Evolutionary conservation across 1,140 invertebrate species (phyloP), one percentile per base, ranked within the genome.

Genomic region (Heliconius eleuchia): DNA sequence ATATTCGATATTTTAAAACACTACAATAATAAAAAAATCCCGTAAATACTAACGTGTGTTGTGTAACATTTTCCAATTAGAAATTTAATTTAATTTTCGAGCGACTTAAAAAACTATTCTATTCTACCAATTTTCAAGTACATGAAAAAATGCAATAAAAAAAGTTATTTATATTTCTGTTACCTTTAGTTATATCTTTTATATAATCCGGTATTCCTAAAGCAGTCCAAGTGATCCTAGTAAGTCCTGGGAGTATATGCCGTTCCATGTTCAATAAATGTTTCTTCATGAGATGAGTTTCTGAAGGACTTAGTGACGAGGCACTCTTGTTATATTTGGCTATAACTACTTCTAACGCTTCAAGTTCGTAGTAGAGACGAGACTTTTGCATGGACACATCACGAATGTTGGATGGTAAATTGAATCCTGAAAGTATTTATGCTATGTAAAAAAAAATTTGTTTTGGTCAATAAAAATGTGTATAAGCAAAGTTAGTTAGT

Each of bases 211-310:
- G 94, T 71, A 98, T 98, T 18, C 97, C 96, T 4, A 98, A 94
- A 1, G 97, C 98, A 80, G 96, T 97, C 98, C 98, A 99, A 76
- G 97, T 97, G 42, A 98, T 96, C 42, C 98, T 95, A 8, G 96
- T 97, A 0, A 97, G 89, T 9, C 98, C 98, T 37, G 97, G 97
- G 78, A 97, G 96, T 74, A 99, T 97, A 66, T 96, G 95, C 34
- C 96, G 95, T 85, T 98, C 97, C 70, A 98, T 95, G 57, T 97
- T 96, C 85, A 96, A 94, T 5, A 98, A 95, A 80, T 96, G 96
- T 1, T 95, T 95, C 77, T 96, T 96, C 82, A 97, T 88, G 30
- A 98, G 95, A 80, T 96, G 94, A 8, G 97, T 96, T 87, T 97
- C 96, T 0, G 96, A 96, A 8, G 94, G 86, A 18, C 96, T 96